These are phyloP conservation scores for Pocillopora grandis DNA, from an alignment of 92 coral and sea anemone species.

Conservation along the genomic window DNA sequence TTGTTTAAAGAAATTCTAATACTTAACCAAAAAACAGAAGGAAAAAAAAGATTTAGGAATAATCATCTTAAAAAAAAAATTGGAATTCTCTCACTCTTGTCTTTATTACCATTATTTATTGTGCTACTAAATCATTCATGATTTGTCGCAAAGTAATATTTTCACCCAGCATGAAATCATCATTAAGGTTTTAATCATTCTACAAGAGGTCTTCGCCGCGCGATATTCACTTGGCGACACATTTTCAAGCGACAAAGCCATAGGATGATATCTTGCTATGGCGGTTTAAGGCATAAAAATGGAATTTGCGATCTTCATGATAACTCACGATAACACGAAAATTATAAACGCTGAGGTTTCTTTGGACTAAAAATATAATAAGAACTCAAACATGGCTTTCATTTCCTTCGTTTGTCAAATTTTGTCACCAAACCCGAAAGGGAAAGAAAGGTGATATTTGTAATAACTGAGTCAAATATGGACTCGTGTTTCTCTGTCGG, in stretches of 20 bases:
- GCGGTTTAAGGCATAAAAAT: constrained; percentile 12
- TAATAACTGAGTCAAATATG: background rate
- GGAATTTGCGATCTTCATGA: constrained; percentile 4
- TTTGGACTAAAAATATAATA: constrained; percentile 20
- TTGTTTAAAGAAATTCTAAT: background rate
- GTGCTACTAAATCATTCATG: constrained; percentile 36
- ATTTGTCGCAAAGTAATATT: constrained; percentile 47
- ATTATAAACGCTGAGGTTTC: constrained; percentile 33
- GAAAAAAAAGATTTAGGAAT: background rate
- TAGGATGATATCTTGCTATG: constrained; percentile 5
- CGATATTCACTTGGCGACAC: constrained; percentile 7
- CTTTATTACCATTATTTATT: constrained; percentile 33
- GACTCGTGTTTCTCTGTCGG: constrained; percentile 8
- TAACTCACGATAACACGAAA: background rate
- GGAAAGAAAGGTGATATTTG: background rate
- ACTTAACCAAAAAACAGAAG: background rate
- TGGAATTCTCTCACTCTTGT: background rate
- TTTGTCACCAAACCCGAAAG: background rate
- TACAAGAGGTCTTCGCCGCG: background rate
- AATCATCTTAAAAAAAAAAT: background rate
- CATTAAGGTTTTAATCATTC: constrained; percentile 38
- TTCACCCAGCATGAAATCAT: constrained; percentile 38
- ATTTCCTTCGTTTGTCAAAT: background rate
- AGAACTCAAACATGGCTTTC: background rate
- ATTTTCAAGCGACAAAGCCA: background rate